Conservation (phyloP, 2,797 vertebrate genomes). For the Dallia pectoralis region DNA sequence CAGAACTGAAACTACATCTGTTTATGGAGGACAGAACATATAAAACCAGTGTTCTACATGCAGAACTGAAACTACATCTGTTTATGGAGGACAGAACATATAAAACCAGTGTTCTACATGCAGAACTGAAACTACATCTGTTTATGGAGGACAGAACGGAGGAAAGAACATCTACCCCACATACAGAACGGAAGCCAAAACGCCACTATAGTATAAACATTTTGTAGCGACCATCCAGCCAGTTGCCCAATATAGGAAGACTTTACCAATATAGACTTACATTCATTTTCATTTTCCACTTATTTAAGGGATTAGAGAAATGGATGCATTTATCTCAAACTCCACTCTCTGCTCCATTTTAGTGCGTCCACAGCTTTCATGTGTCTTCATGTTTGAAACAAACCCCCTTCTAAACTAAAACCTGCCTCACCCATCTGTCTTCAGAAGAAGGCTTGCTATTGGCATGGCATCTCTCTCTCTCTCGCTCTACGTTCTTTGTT, state of each 20-base stretch:
- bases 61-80: no score
- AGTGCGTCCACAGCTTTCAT: slow-evolving; percentile 59
- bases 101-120: no score
- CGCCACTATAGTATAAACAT: not conserved
- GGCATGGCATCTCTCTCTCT: slow-evolving; percentile 70
- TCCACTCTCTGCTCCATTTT: not conserved
- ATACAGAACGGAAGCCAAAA: not conserved
- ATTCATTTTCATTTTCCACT: no score
- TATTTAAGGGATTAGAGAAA: not conserved
- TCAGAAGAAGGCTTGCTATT: slow-evolving; percentile 58
- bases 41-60: no score
- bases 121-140: no score
- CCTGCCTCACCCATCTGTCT: slow-evolving; percentile 57
- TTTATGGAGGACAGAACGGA: no score
- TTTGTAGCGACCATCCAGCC: not conserved
- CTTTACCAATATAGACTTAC: not conserved
- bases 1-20: no score
- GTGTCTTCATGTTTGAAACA: slow-evolving; percentile 70
- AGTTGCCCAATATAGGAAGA: not conserved
- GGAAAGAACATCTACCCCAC: no score
- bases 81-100: no score
- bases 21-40: no score
- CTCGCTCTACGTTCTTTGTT: slow-evolving; percentile 47
- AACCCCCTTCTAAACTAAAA: slow-evolving; percentile 50
- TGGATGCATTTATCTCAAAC: not conserved